phyloP scores from a whole-genome alignment of 2,888 invertebrate genomes.

The Epirrhoe alternata region DNA sequence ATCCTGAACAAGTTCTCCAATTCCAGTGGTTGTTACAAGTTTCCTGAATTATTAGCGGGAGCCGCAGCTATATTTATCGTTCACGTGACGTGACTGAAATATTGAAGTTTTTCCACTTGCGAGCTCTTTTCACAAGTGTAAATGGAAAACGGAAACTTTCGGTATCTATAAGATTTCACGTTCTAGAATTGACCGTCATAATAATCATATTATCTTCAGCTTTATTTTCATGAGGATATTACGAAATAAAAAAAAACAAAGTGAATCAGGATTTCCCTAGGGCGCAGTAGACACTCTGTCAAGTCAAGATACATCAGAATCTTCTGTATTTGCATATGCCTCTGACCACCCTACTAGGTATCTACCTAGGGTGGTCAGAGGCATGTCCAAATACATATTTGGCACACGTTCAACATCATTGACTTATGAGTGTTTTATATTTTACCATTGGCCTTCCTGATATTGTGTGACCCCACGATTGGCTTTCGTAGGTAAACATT shows the following conservation, averaged over 20 bases:
- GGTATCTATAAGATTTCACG: constrained; percentile 14
- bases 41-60: constrained; percentile 58
- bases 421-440: too few species aligned
- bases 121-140: constrained; percentile 36
- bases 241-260: background rate
- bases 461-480: background rate
- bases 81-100: constrained; percentile 59
- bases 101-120: constrained; percentile 45
- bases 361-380: too few species aligned
- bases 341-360: too few species aligned
- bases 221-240: background rate
- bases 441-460: too few species aligned
- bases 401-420: too few species aligned
- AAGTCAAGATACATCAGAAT: too few species aligned
- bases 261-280: background rate
- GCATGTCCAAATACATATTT: too few species aligned
- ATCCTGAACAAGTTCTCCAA: constrained; percentile 47
- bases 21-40: constrained; percentile 54
- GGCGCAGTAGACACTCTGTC: too few species aligned
- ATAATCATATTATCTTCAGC: background rate
- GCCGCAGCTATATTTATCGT: constrained; percentile 57
- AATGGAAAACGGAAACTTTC: constrained; percentile 36
- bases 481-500: background rate
- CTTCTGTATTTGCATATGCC: too few species aligned
- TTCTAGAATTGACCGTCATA: background rate